Conservation (phyloP, 2,797 vertebrate genomes). For the Cyprinella venusta region DNA sequence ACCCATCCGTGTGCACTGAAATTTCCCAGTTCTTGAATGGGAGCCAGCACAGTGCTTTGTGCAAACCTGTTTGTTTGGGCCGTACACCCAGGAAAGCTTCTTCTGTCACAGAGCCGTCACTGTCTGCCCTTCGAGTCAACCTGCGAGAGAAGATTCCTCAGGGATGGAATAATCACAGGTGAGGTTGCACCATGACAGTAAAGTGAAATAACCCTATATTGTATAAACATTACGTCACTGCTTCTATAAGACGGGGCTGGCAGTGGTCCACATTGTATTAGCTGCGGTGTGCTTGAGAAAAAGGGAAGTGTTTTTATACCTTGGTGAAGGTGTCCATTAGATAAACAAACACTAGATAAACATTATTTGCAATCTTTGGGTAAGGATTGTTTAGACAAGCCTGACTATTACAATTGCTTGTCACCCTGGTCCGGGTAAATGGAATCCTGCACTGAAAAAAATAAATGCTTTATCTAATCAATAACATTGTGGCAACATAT, state of each 20-base stretch:
- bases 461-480: too few species aligned
- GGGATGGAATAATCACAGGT: slow-evolving; percentile 78
- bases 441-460: too few species aligned
- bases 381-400: neutral
- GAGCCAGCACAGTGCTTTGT: slow-evolving; percentile 54
- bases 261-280: slow-evolving; percentile 73
- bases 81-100: slow-evolving; percentile 48
- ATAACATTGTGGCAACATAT: too few species aligned
- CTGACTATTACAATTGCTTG: neutral
- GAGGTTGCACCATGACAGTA: slow-evolving; percentile 76
- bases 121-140: slow-evolving; percentile 67
- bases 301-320: slow-evolving; percentile 57
- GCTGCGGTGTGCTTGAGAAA: slow-evolving; percentile 52
- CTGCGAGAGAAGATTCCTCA: slow-evolving; percentile 74
- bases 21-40: slow-evolving; percentile 55
- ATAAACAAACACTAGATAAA: neutral
- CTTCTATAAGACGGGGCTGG: slow-evolving; percentile 72
- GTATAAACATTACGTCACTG: slow-evolving; percentile 81
- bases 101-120: slow-evolving; percentile 69
- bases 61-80: slow-evolving; percentile 54
- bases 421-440: too few species aligned
- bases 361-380: neutral
- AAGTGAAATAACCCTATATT: slow-evolving; percentile 77
- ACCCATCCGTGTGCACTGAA: slow-evolving; percentile 47
- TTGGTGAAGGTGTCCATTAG: slow-evolving; percentile 41